Percentiles rank a stretch among this genome's conserved stretches.
phyloP scores from a whole-genome alignment of 2,113 vertebrate species.

The Crotalus tigris region DNA sequence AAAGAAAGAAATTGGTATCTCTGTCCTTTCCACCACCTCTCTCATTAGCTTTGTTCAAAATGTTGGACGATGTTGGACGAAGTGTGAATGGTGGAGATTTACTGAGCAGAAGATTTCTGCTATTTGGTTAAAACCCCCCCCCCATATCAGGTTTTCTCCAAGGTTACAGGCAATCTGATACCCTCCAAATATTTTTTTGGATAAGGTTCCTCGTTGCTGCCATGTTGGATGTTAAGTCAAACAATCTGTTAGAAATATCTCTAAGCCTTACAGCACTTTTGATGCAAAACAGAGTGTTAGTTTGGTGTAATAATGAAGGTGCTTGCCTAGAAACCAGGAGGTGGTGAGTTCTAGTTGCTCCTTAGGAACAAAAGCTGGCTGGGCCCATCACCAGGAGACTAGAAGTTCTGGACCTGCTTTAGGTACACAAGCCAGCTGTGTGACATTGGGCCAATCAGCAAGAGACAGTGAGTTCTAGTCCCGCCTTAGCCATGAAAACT shows the following conservation, averaged over 20 bases:
- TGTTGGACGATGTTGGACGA: neutral
- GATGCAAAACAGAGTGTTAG: neutral
- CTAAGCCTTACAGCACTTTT: neutral
- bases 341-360: no score
- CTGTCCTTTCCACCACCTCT: neutral
- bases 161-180: neutral
- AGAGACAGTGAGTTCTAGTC: no score
- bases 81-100: conserved; percentile 22
- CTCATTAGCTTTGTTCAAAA: conserved; percentile 27
- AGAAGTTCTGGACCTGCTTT: no score
- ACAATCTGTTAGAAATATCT: neutral
- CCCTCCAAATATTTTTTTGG: neutral
- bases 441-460: no score
- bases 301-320: no score
- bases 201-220: neutral
- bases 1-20: neutral
- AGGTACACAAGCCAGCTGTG: no score
- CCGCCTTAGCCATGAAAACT: no score
- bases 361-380: no score
- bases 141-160: conserved; percentile 3
- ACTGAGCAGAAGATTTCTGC: conserved; percentile 12
- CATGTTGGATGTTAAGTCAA: neutral
- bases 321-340: no score
- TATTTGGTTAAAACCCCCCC: conserved; percentile 20
- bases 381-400: no score